phyloP scores from a whole-genome alignment of 2,113 vertebrate genomes.

The Laticauda laticaudata region DNA sequence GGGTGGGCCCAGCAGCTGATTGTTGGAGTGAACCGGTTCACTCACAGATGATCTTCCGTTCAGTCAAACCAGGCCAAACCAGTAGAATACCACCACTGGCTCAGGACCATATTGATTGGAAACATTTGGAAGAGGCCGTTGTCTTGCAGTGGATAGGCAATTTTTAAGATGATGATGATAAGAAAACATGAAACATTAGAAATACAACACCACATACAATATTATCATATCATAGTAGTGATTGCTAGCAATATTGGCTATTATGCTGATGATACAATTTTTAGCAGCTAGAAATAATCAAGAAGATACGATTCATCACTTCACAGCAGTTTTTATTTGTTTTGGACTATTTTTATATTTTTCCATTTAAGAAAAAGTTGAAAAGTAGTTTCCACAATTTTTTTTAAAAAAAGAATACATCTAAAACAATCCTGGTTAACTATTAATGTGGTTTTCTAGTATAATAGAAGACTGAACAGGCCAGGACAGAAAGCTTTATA shows the following conservation, averaged over 20 bases:
- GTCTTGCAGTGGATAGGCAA: neutral
- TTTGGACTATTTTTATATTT: neutral
- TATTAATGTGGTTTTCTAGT: neutral
- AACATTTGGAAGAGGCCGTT: neutral
- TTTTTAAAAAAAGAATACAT: neutral
- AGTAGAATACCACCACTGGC: too few species aligned
- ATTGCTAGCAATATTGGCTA: fast-evolving
- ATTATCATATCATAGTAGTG: neutral
- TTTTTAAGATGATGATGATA: neutral
- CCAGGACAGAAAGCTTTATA: too few species aligned
- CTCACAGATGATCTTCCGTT: too few species aligned
- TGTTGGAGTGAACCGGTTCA: too few species aligned
- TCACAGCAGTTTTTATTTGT: neutral
- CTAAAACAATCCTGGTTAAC: neutral
- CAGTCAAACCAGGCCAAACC: too few species aligned
- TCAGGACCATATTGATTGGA: neutral
- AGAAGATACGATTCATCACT: neutral
- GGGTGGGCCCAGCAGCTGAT: too few species aligned
- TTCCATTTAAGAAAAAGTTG: neutral
- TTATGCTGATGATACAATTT: slow-evolving; percentile 1
- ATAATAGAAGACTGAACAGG: neutral
- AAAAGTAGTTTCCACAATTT: neutral
- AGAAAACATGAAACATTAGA: neutral
- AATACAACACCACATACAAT: neutral
- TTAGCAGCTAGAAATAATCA: slow-evolving; percentile 7